Conservation (phyloP, 2,888 invertebrate genomes). For the Sphinx pinastri region DNA sequence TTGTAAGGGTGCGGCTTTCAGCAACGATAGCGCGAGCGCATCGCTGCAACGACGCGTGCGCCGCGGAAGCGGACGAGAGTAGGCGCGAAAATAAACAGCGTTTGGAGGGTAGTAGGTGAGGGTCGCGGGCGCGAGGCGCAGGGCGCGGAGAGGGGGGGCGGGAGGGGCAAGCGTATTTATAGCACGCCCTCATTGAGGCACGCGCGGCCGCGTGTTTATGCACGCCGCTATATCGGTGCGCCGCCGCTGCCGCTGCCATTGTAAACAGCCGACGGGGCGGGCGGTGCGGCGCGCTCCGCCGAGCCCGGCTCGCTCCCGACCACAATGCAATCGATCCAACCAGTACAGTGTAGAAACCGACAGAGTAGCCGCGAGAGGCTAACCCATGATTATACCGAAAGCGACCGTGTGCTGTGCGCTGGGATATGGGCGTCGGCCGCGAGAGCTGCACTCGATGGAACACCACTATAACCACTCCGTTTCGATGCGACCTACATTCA, state of each 20-base stretch:
- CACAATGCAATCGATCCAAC: conserved; percentile 16
- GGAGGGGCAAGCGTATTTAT: conserved; percentile 54
- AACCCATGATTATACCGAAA: background rate
- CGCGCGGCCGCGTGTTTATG: conserved; percentile 46
- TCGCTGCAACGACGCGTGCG: background rate
- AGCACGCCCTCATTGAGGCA: conserved; percentile 61
- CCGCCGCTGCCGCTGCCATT: conserved; percentile 38
- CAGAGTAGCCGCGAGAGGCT: background rate
- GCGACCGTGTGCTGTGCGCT: background rate
- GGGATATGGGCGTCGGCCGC: background rate
- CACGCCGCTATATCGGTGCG: conserved; percentile 47
- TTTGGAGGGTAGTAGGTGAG: conserved; percentile 72
- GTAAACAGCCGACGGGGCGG: conserved; percentile 44
- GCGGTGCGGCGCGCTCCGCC: conserved; percentile 29
- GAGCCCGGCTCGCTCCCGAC: conserved; percentile 3
- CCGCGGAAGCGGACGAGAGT: conserved; percentile 36
- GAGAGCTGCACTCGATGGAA: background rate
- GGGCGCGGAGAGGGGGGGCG: conserved; percentile 33
- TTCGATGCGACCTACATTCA: conserved; percentile 4
- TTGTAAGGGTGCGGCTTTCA: background rate
- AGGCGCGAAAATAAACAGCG: conserved; percentile 48
- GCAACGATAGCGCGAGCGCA: conserved; percentile 2
- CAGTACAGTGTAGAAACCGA: background rate
- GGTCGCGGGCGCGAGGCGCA: conserved; percentile 49
- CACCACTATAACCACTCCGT: background rate